Percentiles rank a stretch among this genome's conserved stretches.
Evolutionary conservation across 2,113 vertebrate genomes (phyloP).

Genomic region (Crypturellus undulatus): DNA sequence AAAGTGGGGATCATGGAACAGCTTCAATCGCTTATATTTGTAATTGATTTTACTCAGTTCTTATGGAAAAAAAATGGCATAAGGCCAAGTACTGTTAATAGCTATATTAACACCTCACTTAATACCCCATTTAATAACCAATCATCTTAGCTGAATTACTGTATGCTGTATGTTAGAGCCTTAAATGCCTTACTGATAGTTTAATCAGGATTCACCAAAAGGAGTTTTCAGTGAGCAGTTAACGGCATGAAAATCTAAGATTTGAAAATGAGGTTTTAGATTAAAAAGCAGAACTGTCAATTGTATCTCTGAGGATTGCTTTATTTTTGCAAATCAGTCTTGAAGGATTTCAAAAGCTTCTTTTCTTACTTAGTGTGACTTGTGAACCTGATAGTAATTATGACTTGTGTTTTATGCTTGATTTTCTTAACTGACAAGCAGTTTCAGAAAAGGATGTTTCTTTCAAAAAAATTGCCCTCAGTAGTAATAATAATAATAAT

Average conservation of each 20-base stretch:
- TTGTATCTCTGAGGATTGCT: background rate
- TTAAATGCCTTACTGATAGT: background rate
- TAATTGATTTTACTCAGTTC: background rate
- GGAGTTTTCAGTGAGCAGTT: background rate
- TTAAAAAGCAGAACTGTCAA: background rate
- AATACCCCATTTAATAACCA: background rate
- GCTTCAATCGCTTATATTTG: background rate
- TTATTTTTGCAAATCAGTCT: background rate
- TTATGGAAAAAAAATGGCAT: background rate
- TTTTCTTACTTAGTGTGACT: background rate
- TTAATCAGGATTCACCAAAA: background rate
- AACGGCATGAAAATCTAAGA: background rate
- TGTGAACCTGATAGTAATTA: background rate
- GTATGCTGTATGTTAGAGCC: background rate
- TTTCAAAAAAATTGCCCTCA: background rate
- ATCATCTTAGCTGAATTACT: background rate
- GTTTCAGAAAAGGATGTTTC: background rate
- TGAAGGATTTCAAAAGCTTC: background rate
- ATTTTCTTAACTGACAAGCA: background rate
- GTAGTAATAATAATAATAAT: background rate
- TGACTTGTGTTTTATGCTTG: background rate
- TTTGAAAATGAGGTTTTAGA: background rate
- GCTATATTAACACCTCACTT: background rate
- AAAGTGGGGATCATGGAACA: background rate
- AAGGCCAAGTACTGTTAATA: background rate